Evolutionary conservation across 2,113 vertebrate genomes (phyloP), one percentile per base, ranked within the genome.

Genomic region (Tychaedon coryphoeus): DNA sequence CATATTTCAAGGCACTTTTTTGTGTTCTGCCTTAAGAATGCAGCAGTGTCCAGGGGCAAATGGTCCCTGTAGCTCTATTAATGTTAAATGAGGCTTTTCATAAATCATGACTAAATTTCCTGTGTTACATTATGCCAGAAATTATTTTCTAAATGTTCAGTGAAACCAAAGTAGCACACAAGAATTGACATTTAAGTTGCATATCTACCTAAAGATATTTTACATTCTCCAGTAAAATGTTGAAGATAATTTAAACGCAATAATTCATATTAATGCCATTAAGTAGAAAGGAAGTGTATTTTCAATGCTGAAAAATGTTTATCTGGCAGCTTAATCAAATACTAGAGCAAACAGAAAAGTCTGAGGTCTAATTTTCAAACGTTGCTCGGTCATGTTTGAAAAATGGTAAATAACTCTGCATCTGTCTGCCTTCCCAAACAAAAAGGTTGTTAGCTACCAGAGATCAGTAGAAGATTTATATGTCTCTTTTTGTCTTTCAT

Each of bases 21-120:
- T 80, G 17, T 36, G 20, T 23, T 91, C 29, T 93, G 38, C 34
- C 20, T 86, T 79, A 82, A 83, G 50, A 92, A 66, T 40, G 47
- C 19, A 88, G 16, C 80, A 77, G 34, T 92, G 94, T 92, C 88
- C 75, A 90, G 65, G 25, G 31, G 15, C 0, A 0, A 94, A 90
- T 24, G 19, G 65, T 88, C 64, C 80, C 82, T 70, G 58, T 86
- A 78, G 74, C 19, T 86, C 90, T 93, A 65, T 95, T 92, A 96
- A 93, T 86, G 79, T 93, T 96, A 96, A 94, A 93, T 95, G 88
- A 96, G 23, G 75, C 22, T 86, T 87, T 96, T 90, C 82, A 88
- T 93, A 96, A 96, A 95, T 95, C 82, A 90, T 83, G 60, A 80
- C 43, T 86, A 31, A 86, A 77, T 88, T 93, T 94, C 24, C 28